A percentile compares a stretch with the other conserved stretches of the same genome.
These are phyloP conservation scores for Chrysopilus asiliformis DNA, from an alignment of 2,888 invertebrate species.

Conservation along the genomic window DNA sequence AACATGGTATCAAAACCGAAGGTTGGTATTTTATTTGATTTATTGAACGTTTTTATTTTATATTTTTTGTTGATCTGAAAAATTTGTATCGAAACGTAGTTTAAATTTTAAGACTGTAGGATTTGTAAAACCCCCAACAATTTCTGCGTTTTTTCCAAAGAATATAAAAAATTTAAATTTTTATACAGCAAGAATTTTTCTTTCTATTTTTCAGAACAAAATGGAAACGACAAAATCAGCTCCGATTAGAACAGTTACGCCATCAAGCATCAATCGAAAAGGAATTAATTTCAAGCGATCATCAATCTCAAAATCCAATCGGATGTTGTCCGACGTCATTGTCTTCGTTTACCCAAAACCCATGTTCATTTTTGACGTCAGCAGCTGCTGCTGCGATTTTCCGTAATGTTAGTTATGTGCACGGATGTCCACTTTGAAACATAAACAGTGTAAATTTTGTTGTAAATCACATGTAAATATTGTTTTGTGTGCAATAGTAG, in stretches of 20 bases:
- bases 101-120: no score
- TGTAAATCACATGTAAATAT: slow-evolving; percentile 1
- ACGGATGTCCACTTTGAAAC: slow-evolving; percentile 52
- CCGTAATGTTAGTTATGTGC: slow-evolving; percentile 59
- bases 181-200: no score
- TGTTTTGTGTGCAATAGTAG: slow-evolving; percentile 15
- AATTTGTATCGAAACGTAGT: no score
- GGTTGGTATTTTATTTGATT: no score
- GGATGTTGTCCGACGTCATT: slow-evolving; percentile 33
- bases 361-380: slow-evolving; percentile 52
- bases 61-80: no score
- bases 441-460: no score
- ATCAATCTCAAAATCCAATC: slow-evolving; percentile 22
- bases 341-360: slow-evolving; percentile 31
- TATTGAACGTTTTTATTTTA: no score
- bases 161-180: no score
- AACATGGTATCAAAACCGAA: slow-evolving; percentile 61
- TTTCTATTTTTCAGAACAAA: slow-evolving; percentile 50
- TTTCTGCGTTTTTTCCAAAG: no score
- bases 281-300: slow-evolving; percentile 39
- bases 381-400: slow-evolving; percentile 52
- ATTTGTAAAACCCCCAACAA: no score
- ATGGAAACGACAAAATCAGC: slow-evolving; percentile 81
- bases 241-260: slow-evolving; percentile 70
- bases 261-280: slow-evolving; percentile 72